Percentiles rank a stretch among this genome's conserved stretches.
Evolutionary conservation across 1,140 invertebrate genomes (phyloP).

Genomic region (Rhagoletis zephyria): DNA sequence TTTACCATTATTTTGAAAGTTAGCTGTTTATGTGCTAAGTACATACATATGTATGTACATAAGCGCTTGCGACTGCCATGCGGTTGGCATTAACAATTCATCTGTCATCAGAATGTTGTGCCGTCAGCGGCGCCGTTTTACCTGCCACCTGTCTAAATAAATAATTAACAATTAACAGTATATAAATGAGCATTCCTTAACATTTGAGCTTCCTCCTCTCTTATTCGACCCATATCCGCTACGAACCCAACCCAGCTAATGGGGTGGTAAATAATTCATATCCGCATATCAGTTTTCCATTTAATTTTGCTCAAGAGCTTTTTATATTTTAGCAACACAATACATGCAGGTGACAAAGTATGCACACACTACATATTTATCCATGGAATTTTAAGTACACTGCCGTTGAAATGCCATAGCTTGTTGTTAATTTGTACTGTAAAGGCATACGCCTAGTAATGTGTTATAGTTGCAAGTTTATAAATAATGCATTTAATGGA

Average conservation of each 20-base stretch:
- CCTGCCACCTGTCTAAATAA: conserved; percentile 18
- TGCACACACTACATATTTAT: not conserved
- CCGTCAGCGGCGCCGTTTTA: not conserved
- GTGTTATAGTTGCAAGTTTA: not conserved
- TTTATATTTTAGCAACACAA: not conserved
- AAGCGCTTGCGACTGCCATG: conserved; percentile 3
- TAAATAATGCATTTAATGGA: not conserved
- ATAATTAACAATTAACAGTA: conserved; percentile 46
- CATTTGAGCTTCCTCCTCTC: not conserved
- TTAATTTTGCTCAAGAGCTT: not conserved
- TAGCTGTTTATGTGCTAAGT: no score
- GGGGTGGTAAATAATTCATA: no score
- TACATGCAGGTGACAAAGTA: not conserved
- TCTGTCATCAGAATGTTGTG: not conserved
- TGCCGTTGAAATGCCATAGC: not conserved
- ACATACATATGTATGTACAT: no score
- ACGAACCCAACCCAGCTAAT: not conserved
- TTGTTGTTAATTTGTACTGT: not conserved
- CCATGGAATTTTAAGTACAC: no score
- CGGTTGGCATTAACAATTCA: conserved; percentile 41
- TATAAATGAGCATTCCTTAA: conserved; percentile 27
- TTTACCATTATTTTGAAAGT: no score
- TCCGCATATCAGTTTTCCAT: not conserved
- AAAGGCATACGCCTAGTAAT: not conserved
- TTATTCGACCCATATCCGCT: not conserved